Evolutionary conservation across 2,888 invertebrate species (phyloP).

Genomic region (Aporophyla lueneburgensis): DNA sequence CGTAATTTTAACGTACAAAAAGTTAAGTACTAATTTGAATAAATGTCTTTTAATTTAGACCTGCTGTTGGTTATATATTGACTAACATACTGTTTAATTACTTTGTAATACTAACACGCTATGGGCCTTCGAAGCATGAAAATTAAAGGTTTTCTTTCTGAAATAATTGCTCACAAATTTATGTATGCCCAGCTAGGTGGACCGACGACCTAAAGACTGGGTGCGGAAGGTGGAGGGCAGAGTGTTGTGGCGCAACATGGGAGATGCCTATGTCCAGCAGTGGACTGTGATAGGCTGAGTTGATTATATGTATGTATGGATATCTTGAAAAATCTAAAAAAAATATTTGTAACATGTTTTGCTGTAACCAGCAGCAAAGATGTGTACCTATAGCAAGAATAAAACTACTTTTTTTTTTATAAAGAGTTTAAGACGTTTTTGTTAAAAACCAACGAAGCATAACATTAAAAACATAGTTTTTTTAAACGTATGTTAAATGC

Average conservation of each 20-base stretch:
- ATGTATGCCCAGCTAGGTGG: too few relatives aligned
- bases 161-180: too few relatives aligned
- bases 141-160: neutral
- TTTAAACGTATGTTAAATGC: constrained; percentile 52
- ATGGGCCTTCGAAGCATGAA: neutral
- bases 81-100: neutral
- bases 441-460: constrained; percentile 37
- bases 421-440: constrained; percentile 17
- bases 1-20: too few relatives aligned
- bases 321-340: neutral
- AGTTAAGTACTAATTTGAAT: too few relatives aligned
- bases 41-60: neutral
- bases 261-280: too few relatives aligned
- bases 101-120: neutral
- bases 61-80: neutral
- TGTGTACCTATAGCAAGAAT: neutral
- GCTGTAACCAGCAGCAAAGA: neutral
- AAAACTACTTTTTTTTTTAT: neutral
- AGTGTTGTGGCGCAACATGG: too few relatives aligned
- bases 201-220: too few relatives aligned
- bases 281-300: too few relatives aligned
- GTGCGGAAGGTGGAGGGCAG: too few relatives aligned
- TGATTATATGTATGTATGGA: too few relatives aligned
- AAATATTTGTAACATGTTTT: neutral
- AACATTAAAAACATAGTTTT: constrained; percentile 33